Evolutionary conservation across 2,113 vertebrate species (phyloP).

Genomic region (Arvicanthis niloticus): DNA sequence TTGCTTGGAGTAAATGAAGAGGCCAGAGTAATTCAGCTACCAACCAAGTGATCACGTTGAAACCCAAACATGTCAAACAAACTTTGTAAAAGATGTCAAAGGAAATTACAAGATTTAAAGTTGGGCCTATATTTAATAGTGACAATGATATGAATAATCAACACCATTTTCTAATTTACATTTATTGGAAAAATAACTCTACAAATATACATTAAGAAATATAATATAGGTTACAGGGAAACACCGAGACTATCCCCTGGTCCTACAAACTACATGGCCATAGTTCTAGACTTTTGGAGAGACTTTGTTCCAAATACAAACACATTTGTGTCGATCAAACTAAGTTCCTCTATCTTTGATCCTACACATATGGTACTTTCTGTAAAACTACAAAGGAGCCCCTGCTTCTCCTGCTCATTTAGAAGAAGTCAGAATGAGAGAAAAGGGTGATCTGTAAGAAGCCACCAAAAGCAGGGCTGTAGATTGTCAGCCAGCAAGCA

Average conservation of each 20-base stretch:
- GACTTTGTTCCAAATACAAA: not conserved
- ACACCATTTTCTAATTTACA: conserved; percentile 14
- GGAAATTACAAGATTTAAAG: conserved; percentile 34
- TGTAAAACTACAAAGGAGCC: not conserved
- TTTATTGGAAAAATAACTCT: conserved; percentile 42
- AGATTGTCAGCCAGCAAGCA: not conserved
- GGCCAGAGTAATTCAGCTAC: conserved; percentile 34
- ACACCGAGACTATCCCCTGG: not conserved
- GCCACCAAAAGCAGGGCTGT: not conserved
- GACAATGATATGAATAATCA: conserved; percentile 25
- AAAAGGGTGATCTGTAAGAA: not conserved
- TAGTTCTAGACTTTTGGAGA: not conserved
- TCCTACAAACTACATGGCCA: not conserved
- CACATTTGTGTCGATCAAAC: not conserved
- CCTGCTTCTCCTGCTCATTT: not conserved
- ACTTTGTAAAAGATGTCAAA: conserved; percentile 43
- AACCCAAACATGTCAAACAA: conserved; percentile 37
- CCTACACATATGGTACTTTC: not conserved
- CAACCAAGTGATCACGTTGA: not conserved
- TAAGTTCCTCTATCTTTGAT: not conserved
- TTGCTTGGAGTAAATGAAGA: not conserved
- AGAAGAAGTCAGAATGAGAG: not conserved
- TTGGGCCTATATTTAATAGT: not conserved
- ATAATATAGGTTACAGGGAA: not conserved
- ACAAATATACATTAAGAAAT: not conserved